phyloP scores from a whole-genome alignment of 2,888 invertebrate genomes.

The Thymelicus lineola region DNA sequence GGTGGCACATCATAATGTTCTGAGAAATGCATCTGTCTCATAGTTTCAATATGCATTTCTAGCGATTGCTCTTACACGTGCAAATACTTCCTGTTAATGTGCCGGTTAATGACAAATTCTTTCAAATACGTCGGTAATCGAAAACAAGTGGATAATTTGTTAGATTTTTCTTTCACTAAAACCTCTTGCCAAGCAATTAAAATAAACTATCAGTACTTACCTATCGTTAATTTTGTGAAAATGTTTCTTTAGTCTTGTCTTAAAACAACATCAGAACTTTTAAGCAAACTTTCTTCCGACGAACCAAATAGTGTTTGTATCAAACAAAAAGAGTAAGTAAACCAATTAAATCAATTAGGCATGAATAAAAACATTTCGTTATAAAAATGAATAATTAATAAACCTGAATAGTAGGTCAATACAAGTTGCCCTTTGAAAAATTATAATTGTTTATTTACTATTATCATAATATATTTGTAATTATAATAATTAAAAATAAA shows the following conservation, averaged over 20 bases:
- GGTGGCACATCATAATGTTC: constrained; percentile 57
- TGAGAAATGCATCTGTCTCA: constrained; percentile 44
- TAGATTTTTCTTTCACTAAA: neutral
- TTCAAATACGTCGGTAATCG: neutral
- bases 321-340: neutral
- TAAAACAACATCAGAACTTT: neutral
- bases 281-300: too few relatives aligned
- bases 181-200: neutral
- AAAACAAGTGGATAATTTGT: neutral
- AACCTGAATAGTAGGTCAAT: too few relatives aligned
- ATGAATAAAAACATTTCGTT: too few relatives aligned
- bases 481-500: neutral
- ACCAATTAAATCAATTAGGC: neutral
- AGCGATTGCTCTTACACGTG: constrained; percentile 57
- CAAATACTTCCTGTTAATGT: constrained; percentile 44
- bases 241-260: too few relatives aligned
- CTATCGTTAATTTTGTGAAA: too few relatives aligned
- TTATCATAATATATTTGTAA: neutral
- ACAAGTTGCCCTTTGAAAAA: too few relatives aligned
- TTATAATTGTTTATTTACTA: neutral
- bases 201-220: neutral
- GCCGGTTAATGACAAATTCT: neutral
- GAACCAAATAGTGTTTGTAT: too few relatives aligned
- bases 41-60: constrained; percentile 54
- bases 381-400: too few relatives aligned